phyloP scores from a whole-genome alignment of 2,888 invertebrate genomes.

The Drosophila birchii region DNA sequence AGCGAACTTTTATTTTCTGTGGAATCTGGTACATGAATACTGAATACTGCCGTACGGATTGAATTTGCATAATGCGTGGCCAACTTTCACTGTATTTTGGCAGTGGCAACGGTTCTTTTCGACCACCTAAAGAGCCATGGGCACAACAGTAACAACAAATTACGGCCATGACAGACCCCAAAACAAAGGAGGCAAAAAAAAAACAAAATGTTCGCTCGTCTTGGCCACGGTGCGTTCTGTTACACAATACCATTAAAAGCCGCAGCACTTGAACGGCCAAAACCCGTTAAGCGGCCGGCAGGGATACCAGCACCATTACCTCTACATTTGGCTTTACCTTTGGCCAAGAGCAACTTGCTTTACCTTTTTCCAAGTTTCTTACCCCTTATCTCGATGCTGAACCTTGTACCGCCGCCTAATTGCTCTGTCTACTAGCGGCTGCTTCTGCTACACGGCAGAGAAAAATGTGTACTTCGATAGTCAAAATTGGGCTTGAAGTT shows the following conservation, averaged over 20 bases:
- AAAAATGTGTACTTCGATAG: neutral
- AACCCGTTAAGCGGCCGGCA: constrained; percentile 71
- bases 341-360: constrained; percentile 64
- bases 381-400: constrained; percentile 17
- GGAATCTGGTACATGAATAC: constrained; percentile 51
- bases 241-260: constrained; percentile 76
- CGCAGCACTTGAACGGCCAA: constrained; percentile 65
- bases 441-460: constrained; percentile 14
- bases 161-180: constrained; percentile 64
- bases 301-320: constrained; percentile 50
- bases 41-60: constrained; percentile 27
- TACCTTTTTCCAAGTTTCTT: constrained; percentile 39
- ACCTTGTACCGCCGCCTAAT: constrained; percentile 57
- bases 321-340: constrained; percentile 15
- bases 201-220: constrained; percentile 39
- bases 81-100: constrained; percentile 78
- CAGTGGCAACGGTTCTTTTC: constrained; percentile 75
- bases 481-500: too few species aligned
- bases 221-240: constrained; percentile 76
- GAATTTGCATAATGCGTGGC: constrained; percentile 70
- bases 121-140: constrained; percentile 31
- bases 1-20: constrained; percentile 60
- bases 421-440: constrained; percentile 42
- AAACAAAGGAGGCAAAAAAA: constrained; percentile 10
- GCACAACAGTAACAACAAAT: constrained; percentile 30